Evolutionary conservation across 2,888 invertebrate species (phyloP).

Genomic region (Ypsolopha sequella): DNA sequence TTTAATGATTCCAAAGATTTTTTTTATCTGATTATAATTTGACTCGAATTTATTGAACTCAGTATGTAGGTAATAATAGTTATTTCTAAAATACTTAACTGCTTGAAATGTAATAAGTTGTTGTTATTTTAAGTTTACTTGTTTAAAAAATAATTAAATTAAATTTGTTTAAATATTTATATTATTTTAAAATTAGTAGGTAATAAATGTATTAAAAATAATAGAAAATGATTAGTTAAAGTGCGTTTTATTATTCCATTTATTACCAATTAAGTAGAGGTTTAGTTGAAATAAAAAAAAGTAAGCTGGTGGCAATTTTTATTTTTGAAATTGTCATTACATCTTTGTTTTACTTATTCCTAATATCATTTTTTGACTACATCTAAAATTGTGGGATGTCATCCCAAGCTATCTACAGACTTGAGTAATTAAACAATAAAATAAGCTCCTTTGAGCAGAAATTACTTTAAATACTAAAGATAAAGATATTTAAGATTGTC

Average conservation of each 20-base stretch:
- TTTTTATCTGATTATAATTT: no score
- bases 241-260: slow-evolving; percentile 7
- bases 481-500: neutral
- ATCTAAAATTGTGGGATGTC: slow-evolving; percentile 31
- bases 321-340: slow-evolving; percentile 47
- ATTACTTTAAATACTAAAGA: slow-evolving; percentile 9
- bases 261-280: slow-evolving; percentile 4
- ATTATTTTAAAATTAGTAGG: slow-evolving; percentile 1
- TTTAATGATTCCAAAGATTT: no score
- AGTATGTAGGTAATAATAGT: no score
- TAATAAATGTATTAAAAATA: slow-evolving; percentile 2
- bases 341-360: slow-evolving; percentile 25
- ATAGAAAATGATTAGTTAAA: slow-evolving; percentile 2
- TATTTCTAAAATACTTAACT: no score
- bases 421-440: slow-evolving; percentile 18
- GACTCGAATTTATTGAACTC: no score
- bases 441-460: slow-evolving; percentile 5
- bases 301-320: slow-evolving; percentile 40
- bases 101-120: no score
- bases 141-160: slow-evolving; percentile 3
- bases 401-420: slow-evolving; percentile 37
- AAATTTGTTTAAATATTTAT: neutral
- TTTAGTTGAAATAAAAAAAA: slow-evolving; percentile 12
- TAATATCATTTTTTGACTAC: slow-evolving; percentile 41
- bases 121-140: slow-evolving; percentile 7